Base-by-base conservation (phyloP, 92 coral and sea anemone genomes). In the Paragorgia papillata region DNA sequence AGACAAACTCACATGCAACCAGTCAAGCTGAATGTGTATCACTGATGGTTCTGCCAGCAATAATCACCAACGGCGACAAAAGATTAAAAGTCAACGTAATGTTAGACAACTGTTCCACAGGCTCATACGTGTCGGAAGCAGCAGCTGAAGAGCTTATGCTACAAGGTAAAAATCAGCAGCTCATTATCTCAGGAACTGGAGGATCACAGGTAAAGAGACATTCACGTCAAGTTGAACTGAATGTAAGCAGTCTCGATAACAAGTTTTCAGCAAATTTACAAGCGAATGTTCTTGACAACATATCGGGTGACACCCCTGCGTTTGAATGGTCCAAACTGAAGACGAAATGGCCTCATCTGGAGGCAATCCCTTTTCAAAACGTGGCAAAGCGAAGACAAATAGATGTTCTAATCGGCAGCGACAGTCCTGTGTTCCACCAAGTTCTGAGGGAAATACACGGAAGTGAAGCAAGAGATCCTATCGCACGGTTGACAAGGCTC, bases 51-150 rank as follows among this genome's bases (percentile, higher is more conserved):
- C 75, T 57, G 19, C 79, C 86, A 53, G 85, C 79, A 28, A 33
- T 41, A 35, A 80, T 85, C 32, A 33, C 62, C 12, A 80, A 66
- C 48, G 80, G 64, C 7, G 66, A 66, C 1, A 61, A 81, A 59
- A 69, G 62, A 69, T 57, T 85, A 57, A 75, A 35, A 43, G 89
- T 81, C 14, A 85, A 85, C 73, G 86, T 81, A 56, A 85, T 81
- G 89, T 37, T 85, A 62, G 89, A 85, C 82, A 85, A 74, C 56
- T 85, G 89, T 71, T 85, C 88, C 31, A 85, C 85, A 8, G 85
- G 85, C 20, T 79, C 84, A 79, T 55, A 63, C 79, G 14, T 56
- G 18, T 59, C 57, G 51, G 79, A 83, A 35, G 82, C 62, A 17
- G 87, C 83, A 39, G 83, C 79, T 7, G 73, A 83, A 60, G 80